phyloP scores from a whole-genome alignment of 2,888 invertebrate genomes.

The Chromoteleia sp. region DNA sequence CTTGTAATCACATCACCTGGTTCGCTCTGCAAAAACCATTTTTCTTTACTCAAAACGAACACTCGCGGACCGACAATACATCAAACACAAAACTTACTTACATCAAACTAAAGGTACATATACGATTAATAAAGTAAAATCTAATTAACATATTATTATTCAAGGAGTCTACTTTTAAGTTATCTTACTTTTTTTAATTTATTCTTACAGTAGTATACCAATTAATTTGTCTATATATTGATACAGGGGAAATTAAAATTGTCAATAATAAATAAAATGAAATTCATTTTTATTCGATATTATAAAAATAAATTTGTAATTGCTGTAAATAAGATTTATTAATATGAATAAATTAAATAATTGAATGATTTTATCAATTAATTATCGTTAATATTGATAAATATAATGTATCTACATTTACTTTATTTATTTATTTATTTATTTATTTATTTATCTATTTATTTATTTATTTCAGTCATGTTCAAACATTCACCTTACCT shows the following conservation, averaged over 20 bases:
- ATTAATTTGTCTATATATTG: too few relatives aligned
- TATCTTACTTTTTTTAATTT: neutral
- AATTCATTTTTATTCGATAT: too few relatives aligned
- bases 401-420: too few relatives aligned
- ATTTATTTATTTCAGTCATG: neutral
- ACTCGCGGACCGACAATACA: neutral
- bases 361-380: neutral
- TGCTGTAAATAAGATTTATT: neutral
- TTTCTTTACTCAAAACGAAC: slow-evolving; percentile 8
- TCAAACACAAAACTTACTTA: slow-evolving; percentile 1
- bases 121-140: neutral
- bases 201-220: neutral
- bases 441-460: neutral
- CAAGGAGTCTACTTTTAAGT: too few relatives aligned
- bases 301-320: too few relatives aligned
- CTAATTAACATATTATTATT: neutral
- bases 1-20: slow-evolving; percentile 89
- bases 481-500: slow-evolving; percentile 28
- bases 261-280: too few relatives aligned
- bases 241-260: too few relatives aligned
- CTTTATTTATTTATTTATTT: neutral
- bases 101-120: neutral
- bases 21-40: slow-evolving; percentile 79
- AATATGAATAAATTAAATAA: too few relatives aligned
- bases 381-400: neutral